phyloP scores from a whole-genome alignment of 2,113 vertebrate species.

The Ctenodactylus gundi region DNA sequence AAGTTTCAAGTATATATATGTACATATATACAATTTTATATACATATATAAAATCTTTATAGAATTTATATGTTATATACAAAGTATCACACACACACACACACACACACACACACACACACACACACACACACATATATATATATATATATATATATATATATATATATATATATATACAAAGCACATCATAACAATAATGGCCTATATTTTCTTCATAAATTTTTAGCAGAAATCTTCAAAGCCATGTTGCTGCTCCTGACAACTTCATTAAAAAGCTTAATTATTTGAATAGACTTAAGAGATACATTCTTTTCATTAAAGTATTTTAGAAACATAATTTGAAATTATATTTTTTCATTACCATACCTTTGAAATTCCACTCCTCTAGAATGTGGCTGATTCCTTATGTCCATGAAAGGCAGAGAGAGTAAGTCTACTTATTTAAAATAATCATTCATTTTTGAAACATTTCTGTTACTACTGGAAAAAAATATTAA shows the following conservation, averaged over 20 bases:
- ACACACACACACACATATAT: too few relatives aligned
- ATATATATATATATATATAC: neutral
- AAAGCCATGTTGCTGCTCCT: slow-evolving; percentile 54
- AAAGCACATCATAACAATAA: too few relatives aligned
- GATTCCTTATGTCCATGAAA: too few relatives aligned
- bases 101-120: too few relatives aligned
- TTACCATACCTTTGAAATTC: neutral
- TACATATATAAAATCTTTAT: neutral
- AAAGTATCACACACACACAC: too few relatives aligned
- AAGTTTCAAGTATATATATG: neutral
- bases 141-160: neutral
- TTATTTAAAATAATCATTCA: too few relatives aligned
- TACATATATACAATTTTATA: too few relatives aligned
- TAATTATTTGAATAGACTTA: slow-evolving; percentile 19
- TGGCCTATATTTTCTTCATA: too few relatives aligned
- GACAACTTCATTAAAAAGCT: neutral
- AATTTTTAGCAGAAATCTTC: slow-evolving; percentile 61
- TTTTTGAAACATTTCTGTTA: neutral
- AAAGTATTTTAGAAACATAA: neutral
- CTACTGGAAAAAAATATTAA: too few relatives aligned
- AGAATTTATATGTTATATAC: neutral
- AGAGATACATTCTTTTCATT: neutral
- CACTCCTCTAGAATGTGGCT: neutral
- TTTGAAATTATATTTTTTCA: slow-evolving; percentile 35
- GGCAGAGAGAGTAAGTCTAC: too few relatives aligned